Evolutionary conservation across 2,797 vertebrate genomes (phyloP).

Genomic region (Betta splendens): DNA sequence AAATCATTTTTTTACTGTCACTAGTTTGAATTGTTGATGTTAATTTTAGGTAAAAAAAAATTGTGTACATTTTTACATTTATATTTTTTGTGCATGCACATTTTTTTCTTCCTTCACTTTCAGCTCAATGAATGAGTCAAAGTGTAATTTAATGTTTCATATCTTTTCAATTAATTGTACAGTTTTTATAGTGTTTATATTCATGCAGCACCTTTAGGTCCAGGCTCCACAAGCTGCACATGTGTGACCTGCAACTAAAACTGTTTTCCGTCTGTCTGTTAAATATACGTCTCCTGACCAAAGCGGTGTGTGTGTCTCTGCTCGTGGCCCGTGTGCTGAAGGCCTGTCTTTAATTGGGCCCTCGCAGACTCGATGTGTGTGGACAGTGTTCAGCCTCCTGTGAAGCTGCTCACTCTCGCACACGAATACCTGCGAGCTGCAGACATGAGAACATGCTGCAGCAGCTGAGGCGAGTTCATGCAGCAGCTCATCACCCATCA

Average conservation of each 20-base stretch:
- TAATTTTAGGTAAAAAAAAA: too few species aligned
- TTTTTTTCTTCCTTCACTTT: not conserved
- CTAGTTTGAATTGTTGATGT: conserved; percentile 4
- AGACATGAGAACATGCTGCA: too few species aligned
- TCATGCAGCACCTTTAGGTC: conserved; percentile 34
- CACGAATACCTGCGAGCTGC: conserved; percentile 58
- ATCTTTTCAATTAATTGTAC: conserved; percentile 27
- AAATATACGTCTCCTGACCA: conserved; percentile 53
- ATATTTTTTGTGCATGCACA: conserved; percentile 13
- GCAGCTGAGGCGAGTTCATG: too few species aligned
- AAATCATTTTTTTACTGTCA: not conserved
- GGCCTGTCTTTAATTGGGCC: conserved; percentile 80
- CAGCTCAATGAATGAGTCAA: conserved; percentile 4
- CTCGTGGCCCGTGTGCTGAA: conserved; percentile 65
- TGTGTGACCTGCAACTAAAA: conserved; percentile 9
- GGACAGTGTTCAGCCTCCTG: conserved; percentile 70
- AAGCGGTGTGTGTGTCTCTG: conserved; percentile 7
- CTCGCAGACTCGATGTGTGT: conserved; percentile 67
- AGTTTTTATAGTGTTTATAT: conserved; percentile 22
- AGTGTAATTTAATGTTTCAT: conserved; percentile 38
- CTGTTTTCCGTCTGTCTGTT: conserved; percentile 35
- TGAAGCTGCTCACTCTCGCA: conserved; percentile 63
- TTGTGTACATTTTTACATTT: too few species aligned
- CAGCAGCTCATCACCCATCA: too few species aligned
- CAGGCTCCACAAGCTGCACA: conserved; percentile 28